Evolutionary conservation across 2,113 vertebrate genomes (phyloP).

Genomic region (Phyllostomus hastatus): DNA sequence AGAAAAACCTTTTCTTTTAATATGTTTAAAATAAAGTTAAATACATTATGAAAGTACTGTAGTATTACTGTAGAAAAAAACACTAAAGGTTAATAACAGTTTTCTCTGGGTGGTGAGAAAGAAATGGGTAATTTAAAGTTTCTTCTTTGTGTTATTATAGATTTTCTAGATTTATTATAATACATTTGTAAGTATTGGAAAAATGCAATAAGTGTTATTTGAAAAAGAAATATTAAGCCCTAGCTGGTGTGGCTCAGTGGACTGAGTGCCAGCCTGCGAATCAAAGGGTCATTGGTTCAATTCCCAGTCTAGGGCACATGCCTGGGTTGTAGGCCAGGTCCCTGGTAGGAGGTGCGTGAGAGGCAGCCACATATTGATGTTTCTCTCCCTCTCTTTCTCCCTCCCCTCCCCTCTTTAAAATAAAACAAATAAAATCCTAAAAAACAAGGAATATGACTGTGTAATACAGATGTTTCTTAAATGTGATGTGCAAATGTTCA

Average conservation of each 20-base stretch:
- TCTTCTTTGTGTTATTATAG: not conserved
- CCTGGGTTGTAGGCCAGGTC: no score
- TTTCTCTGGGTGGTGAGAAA: not conserved
- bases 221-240: not conserved
- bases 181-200: not conserved
- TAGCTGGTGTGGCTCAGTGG: no score
- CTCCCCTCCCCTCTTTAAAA: no score
- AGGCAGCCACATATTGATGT: no score
- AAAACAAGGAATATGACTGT: not conserved
- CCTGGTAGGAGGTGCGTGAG: no score
- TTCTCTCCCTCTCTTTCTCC: no score
- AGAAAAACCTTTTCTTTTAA: not conserved
- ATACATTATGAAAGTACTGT: constrained; percentile 21
- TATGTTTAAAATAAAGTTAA: not conserved
- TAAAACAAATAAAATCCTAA: no score
- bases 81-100: not conserved
- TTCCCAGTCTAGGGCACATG: no score
- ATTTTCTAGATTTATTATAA: constrained; percentile 31
- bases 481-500: not conserved
- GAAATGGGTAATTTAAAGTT: not conserved
- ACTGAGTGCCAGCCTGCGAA: no score
- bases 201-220: not conserved
- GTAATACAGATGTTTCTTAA: not conserved
- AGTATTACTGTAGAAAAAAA: not conserved
- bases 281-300: no score